phyloP scores from a whole-genome alignment of 2,113 vertebrate genomes.

The Tyrannus savana region DNA sequence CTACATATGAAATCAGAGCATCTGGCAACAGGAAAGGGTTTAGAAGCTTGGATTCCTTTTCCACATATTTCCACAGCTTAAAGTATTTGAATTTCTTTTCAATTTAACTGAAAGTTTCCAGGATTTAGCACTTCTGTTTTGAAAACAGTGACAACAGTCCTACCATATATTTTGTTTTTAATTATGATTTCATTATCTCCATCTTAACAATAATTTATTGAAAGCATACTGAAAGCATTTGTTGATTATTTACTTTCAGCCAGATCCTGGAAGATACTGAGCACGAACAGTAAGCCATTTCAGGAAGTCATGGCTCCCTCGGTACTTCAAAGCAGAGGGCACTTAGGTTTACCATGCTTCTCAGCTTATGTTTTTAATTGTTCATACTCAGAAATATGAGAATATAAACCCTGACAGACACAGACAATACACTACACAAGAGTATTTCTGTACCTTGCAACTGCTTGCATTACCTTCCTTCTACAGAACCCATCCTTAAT shows the following conservation, averaged over 20 bases:
- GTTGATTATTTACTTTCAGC: neutral
- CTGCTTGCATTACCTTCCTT: neutral
- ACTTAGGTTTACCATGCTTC: neutral
- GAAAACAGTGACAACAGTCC: neutral
- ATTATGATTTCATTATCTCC: neutral
- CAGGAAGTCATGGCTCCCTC: neutral
- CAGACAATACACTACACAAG: neutral
- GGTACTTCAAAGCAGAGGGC: neutral
- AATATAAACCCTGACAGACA: neutral
- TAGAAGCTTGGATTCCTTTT: conserved; percentile 7
- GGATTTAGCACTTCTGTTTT: neutral
- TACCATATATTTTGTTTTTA: neutral
- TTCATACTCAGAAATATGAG: neutral
- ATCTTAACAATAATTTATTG: neutral
- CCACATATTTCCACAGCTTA: conserved; percentile 26
- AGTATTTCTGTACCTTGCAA: neutral
- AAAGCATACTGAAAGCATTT: neutral
- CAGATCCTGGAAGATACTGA: neutral
- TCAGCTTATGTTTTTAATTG: neutral
- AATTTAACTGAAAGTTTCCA: neutral
- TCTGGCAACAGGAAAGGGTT: neutral
- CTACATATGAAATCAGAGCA: neutral
- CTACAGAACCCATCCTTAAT: neutral
- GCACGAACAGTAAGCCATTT: neutral
- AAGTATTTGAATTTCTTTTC: neutral